Base-by-base conservation (phyloP, 2,113 vertebrate species). In the Cephalopterus ornatus region DNA sequence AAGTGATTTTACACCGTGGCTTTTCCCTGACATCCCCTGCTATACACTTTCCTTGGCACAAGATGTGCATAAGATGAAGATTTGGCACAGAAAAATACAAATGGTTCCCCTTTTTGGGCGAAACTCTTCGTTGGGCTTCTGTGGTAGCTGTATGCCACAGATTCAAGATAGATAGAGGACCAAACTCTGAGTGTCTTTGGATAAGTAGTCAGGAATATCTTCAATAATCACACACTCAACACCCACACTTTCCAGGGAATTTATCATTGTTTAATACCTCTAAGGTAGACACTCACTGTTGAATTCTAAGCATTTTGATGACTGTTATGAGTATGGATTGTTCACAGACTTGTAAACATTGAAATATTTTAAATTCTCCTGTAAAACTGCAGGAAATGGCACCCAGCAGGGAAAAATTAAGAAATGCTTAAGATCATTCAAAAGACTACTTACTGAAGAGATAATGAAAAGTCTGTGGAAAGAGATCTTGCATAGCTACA, bases 391-490 rank as follows among this genome's bases (percentile, higher is more conserved):
- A 74, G 27, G 19, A 74, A 91, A 87, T 59, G 10, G 59, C 46
- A 94, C 47, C 68, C 77, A 67, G 13, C 11, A 84, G 35, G 30
- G 16, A 70, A 11, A 44, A 83, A 73, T 53, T 70, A 55, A 8
- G 9, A 92, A 90, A 74, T 80, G 9, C 65, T 77, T n/a, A 84
- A 77, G n/a, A 93, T 74, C 59, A 62, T 82, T 76, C 67, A 68
- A 70, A 58, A 68, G 52, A 52, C 41, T 73, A 18, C 58, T 73
- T 94, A 86, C 24, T 63, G 50, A 88, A 93, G 63, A 77, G 70
- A 84, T 37, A 86, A 92, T 87, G 77, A 67, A 79, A 92, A 91
- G 21, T 50, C 42, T 77, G 37, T 39, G 39, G 59, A 80, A 85
- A 88, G 26, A 80, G 32, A 59, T 50, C 67, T 68, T 63, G 35